Conservation (phyloP, 2,888 invertebrate species). For the Andrena praecox region DNA sequence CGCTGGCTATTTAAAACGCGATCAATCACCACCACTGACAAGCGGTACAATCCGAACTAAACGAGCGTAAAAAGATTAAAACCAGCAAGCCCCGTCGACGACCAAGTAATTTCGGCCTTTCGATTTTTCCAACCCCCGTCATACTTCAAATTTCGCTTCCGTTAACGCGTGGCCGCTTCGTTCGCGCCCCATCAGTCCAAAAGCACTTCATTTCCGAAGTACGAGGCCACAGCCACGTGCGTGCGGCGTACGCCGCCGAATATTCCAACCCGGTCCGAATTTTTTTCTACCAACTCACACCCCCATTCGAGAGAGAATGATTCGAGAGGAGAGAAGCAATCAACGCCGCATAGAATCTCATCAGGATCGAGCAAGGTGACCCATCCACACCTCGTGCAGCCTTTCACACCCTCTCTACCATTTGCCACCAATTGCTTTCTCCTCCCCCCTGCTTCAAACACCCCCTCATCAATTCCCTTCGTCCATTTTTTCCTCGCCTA, state of each 20-base stretch:
- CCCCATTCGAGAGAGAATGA: conserved; percentile 23
- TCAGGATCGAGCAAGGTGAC: conserved; percentile 57
- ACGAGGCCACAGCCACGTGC: not conserved
- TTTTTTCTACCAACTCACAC: not conserved
- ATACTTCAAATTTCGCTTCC: conserved; percentile 24
- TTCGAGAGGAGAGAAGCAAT: conserved; percentile 63
- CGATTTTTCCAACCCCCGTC: not conserved
- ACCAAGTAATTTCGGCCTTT: conserved; percentile 21
- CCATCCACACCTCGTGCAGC: conserved; percentile 14
- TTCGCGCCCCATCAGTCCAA: conserved; percentile 2
- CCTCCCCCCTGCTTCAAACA: not conserved
- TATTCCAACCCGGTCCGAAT: conserved; percentile 2
- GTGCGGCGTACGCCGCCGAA: conserved; percentile 17
- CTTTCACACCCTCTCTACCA: conserved; percentile 14
- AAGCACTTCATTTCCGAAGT: conserved; percentile 50
- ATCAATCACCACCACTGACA: conserved; percentile 43
- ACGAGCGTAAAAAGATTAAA: conserved; percentile 42
- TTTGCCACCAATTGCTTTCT: conserved; percentile 22
- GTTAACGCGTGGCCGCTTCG: conserved; percentile 20
- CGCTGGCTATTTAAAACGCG: conserved; percentile 26
- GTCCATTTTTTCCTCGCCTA: conserved; percentile 8
- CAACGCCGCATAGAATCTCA: conserved; percentile 68
- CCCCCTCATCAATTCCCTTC: conserved; percentile 16
- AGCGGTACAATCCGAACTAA: conserved; percentile 35
- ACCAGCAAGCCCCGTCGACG: conserved; percentile 7